Evolutionary conservation across 2,888 invertebrate species (phyloP).

Genomic region (Rhagophthalmus giganteus): DNA sequence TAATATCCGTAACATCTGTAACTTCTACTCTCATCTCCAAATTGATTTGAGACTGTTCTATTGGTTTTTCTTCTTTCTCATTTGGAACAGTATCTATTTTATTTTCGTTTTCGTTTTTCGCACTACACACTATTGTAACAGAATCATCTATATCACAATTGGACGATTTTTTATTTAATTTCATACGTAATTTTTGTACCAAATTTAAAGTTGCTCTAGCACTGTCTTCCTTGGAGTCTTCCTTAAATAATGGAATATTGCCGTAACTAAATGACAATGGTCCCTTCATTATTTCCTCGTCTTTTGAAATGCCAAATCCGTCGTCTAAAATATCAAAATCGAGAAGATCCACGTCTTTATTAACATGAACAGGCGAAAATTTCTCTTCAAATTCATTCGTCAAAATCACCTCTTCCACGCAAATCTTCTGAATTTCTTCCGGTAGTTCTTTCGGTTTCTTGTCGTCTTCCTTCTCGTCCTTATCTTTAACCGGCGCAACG

Average conservation of each 20-base stretch:
- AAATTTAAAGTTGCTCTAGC: conserved; percentile 81
- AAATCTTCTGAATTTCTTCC: conserved; percentile 13
- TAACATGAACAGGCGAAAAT: conserved; percentile 71
- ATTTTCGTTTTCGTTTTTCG: conserved; percentile 47
- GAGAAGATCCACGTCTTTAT: conserved; percentile 61
- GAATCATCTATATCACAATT: conserved; percentile 50
- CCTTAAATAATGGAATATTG: conserved; percentile 68
- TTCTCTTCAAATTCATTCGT: conserved; percentile 33
- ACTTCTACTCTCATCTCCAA: conserved; percentile 42
- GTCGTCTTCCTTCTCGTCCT: conserved; percentile 8
- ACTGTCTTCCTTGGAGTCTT: conserved; percentile 80
- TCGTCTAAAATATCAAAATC: conserved; percentile 62
- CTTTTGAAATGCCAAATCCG: conserved; percentile 65
- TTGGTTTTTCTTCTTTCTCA: conserved; percentile 38
- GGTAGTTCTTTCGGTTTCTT: conserved; percentile 10
- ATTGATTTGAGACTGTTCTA: conserved; percentile 33
- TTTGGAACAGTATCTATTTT: conserved; percentile 50
- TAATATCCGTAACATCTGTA: conserved; percentile 27
- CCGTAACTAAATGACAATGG: conserved; percentile 66
- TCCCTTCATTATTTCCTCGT: conserved; percentile 63
- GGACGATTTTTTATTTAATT: conserved; percentile 68
- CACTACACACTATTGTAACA: conserved; percentile 53
- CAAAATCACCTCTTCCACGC: not conserved
- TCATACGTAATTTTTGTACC: conserved; percentile 80
- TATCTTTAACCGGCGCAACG: conserved; percentile 17